Percentiles rank a stretch among this genome's conserved stretches.
Evolutionary conservation across 2,113 vertebrate species (phyloP).

Genomic region (Pangasianodon gigas): DNA sequence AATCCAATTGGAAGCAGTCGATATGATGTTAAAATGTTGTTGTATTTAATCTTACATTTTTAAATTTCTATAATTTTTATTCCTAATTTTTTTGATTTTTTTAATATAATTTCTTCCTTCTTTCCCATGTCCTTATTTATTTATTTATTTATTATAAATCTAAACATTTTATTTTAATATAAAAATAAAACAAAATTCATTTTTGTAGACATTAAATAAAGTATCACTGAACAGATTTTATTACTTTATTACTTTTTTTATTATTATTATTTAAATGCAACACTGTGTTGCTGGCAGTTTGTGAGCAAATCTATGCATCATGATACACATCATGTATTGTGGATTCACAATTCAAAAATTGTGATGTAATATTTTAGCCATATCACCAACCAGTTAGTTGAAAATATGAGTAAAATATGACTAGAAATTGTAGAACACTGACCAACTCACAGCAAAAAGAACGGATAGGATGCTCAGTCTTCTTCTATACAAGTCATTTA

Average conservation of each 20-base stretch:
- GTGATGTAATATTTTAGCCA: not conserved
- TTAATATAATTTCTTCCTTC: not conserved
- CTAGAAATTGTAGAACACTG: not conserved
- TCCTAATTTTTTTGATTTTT: not conserved
- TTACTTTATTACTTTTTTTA: not conserved
- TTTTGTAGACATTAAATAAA: not conserved
- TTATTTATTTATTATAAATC: not conserved
- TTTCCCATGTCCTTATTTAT: not conserved
- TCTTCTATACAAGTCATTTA: not conserved
- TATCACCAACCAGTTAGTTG: not conserved
- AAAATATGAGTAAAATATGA: not conserved
- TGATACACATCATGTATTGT: not conserved
- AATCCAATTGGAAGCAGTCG: not conserved
- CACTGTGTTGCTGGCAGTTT: not conserved
- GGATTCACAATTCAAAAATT: not conserved
- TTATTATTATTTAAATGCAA: not conserved
- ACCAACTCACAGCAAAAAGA: not conserved
- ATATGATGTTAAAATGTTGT: not conserved
- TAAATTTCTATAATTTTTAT: not conserved
- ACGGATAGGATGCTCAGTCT: not conserved
- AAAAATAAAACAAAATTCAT: not conserved
- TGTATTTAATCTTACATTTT: not conserved
- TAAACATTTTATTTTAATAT: not conserved
- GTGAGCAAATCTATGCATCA: not conserved
- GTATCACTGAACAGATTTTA: not conserved